Conservation (phyloP, 1,140 invertebrate species). For the Macrotrachela quadricornifera region DNA sequence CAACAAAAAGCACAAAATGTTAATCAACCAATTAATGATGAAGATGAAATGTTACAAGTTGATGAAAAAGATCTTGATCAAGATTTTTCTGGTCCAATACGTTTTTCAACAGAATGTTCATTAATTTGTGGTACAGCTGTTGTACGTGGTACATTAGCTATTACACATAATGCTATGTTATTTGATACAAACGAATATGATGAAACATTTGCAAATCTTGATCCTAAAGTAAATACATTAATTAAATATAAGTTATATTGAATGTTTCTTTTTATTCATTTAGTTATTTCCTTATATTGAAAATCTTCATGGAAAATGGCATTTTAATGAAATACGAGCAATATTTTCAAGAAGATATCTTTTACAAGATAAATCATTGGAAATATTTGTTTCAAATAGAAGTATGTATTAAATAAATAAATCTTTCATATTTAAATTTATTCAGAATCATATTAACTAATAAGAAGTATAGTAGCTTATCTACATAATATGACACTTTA, state of each 20-base stretch:
- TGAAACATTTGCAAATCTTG: constrained; percentile 71
- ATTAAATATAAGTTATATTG: neutral
- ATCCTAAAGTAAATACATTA: constrained; percentile 51
- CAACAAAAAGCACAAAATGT: neutral
- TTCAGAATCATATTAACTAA: no score
- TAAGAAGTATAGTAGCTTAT: no score
- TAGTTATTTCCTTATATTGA: constrained; percentile 77
- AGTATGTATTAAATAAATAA: no score
- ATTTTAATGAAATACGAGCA: constrained; percentile 91
- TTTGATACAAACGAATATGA: constrained; percentile 97
- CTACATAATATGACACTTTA: no score
- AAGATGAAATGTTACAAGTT: no score
- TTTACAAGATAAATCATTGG: constrained; percentile 84
- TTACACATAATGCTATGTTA: constrained; percentile 85
- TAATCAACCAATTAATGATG: neutral
- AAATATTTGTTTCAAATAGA: constrained; percentile 91
- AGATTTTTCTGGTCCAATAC: constrained; percentile 74
- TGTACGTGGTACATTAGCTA: constrained; percentile 81
- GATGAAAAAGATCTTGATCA: constrained; percentile 71
- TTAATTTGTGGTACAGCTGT: constrained; percentile 65
- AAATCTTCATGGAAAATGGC: constrained; percentile 93
- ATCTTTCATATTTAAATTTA: no score
- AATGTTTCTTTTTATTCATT: constrained; percentile 31
- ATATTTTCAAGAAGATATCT: constrained; percentile 89
- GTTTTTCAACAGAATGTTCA: constrained; percentile 75